These are phyloP conservation scores for Noctua comes DNA, from an alignment of 2,888 invertebrate genomes.

Conservation along the genomic window DNA sequence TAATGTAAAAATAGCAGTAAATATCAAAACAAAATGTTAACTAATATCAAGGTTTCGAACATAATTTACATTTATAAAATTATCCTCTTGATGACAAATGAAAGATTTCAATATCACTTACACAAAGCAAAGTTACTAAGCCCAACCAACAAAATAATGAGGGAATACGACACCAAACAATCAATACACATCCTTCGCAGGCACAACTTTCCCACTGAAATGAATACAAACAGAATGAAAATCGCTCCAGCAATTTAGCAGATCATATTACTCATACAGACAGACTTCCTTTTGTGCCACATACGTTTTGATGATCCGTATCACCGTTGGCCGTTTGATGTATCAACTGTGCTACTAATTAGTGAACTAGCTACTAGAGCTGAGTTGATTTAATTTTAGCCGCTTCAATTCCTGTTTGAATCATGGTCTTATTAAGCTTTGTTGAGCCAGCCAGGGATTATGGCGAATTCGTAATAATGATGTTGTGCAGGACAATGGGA, in stretches of 20 bases:
- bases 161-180: conserved; percentile 67
- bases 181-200: conserved; percentile 54
- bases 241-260: conserved; percentile 57
- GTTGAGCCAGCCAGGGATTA: conserved; percentile 47
- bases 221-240: conserved; percentile 61
- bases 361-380: conserved; percentile 62
- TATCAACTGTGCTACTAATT: conserved; percentile 69
- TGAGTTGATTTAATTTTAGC: conserved; percentile 65
- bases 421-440: conserved; percentile 57
- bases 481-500: conserved; percentile 19
- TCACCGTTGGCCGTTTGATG: conserved; percentile 69
- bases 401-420: conserved; percentile 62
- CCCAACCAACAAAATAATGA: conserved; percentile 61
- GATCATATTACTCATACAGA: conserved; percentile 62
- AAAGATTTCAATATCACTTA: conserved; percentile 27
- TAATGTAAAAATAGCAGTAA: background rate
- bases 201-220: conserved; percentile 62
- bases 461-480: conserved; percentile 37
- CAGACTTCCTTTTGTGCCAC: conserved; percentile 64
- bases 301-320: conserved; percentile 67
- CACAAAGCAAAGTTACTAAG: conserved; percentile 32
- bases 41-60: background rate
- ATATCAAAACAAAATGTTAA: background rate
- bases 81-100: conserved; percentile 17
- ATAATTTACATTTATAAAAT: background rate